Base-by-base conservation (phyloP, 2,888 invertebrate species). In the Eilema depressum region DNA sequence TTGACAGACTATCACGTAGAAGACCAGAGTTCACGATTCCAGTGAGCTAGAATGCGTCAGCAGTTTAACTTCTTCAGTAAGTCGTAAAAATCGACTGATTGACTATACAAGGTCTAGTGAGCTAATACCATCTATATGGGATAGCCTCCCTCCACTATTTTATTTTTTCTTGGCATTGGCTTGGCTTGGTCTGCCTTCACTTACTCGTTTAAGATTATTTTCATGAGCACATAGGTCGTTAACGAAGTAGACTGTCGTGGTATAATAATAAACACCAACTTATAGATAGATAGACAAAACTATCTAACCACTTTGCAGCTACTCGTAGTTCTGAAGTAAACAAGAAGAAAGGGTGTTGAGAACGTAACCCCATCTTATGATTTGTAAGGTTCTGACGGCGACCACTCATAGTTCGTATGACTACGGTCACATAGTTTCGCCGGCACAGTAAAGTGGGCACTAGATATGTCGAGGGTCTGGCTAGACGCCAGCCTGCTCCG, bases 391-490 rank as follows among this genome's bases (percentile, higher is more conserved):
- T 75, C 62, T 72, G 66, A 69, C 70, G 78, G 79, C 77, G 72
- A 73, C 81, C 70, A 75, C 79, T 85, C 76, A 79, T 75, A 75
- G 79, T 85, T 81, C 77, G 72, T 82, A 80, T 81, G 81, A 82
- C 81, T 81, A 78, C 79, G 81, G 80, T 80, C 86, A 78, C 79
- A 83, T 70, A 83, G 82, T 79, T 82, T 82, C 83, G 74, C 78
- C 80, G 73, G 80, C 79, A 79, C 74, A 80, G 82, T 86, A 86
- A 91, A 82, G 91, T 88, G 89, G 88, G 86, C 85, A 89, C 89
- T 90, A 87, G 86, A 88, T 83, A 85, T 85, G 87, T 86, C 83
- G 86, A 91, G 89, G 76, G 85, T 71, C 82, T 92, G 92, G 92
- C 92, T 75, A 71, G 71, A 72, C 81, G 89, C 92, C 92, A 92